Conservation (phyloP, 64 coral and sea anemone species). For the Dendronephthya gigantea region DNA sequence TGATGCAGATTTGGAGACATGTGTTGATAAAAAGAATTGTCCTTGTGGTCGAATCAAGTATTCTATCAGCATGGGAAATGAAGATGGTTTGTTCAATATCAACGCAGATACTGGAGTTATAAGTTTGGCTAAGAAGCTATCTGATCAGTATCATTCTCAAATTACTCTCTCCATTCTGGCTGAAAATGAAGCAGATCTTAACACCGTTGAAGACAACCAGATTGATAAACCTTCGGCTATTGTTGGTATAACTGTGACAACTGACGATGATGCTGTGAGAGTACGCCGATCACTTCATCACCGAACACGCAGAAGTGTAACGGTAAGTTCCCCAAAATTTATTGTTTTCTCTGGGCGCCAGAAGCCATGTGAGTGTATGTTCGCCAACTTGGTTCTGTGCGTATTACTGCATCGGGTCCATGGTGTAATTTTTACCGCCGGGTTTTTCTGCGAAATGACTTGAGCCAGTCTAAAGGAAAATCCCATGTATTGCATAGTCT, state of each 20-base stretch:
- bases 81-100: constrained; percentile 23
- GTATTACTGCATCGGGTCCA: too few species aligned
- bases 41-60: constrained; percentile 43
- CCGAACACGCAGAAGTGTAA: background rate
- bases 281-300: background rate
- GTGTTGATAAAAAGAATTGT: constrained; percentile 21
- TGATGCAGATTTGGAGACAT: constrained; percentile 30
- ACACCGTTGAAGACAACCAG: background rate
- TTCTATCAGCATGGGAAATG: constrained; percentile 40
- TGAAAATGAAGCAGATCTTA: background rate
- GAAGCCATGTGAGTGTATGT: background rate
- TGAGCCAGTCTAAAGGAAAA: too few species aligned
- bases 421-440: too few species aligned
- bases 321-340: too few species aligned
- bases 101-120: constrained; percentile 17
- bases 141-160: background rate
- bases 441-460: too few species aligned
- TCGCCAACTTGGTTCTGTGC: too few species aligned
- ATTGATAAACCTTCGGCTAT: background rate
- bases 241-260: background rate
- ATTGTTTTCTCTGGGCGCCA: too few species aligned
- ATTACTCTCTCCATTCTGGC: background rate
- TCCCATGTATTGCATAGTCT: too few species aligned
- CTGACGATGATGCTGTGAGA: background rate
- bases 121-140: constrained; percentile 19